These are phyloP conservation scores for Anoplolepis gracilipes DNA, from an alignment of 1,140 invertebrate genomes.

Conservation along the genomic window DNA sequence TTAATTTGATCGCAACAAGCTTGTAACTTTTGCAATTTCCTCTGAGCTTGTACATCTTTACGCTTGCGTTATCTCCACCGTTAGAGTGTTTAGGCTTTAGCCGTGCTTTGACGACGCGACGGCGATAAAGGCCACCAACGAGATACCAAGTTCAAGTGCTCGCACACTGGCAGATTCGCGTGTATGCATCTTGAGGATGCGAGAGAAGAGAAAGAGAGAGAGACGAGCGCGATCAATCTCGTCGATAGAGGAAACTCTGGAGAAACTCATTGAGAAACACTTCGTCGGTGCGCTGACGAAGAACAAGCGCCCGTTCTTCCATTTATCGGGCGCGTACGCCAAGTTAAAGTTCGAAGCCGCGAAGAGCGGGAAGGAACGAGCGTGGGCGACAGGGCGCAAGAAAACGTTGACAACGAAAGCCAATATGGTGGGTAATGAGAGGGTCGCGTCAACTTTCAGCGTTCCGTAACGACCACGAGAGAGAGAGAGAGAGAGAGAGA, in stretches of 20 bases:
- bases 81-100: slow-evolving; percentile 13
- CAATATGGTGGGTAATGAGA: slow-evolving; percentile 61
- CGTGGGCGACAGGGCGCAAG: slow-evolving; percentile 42
- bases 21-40: slow-evolving; percentile 7
- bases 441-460: slow-evolving; percentile 40
- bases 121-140: background rate
- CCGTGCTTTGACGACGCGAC: slow-evolving; percentile 8
- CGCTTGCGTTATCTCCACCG: background rate
- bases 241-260: slow-evolving; percentile 36
- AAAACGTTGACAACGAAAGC: slow-evolving; percentile 64
- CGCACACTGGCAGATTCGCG: slow-evolving; percentile 1
- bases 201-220: no score
- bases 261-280: slow-evolving; percentile 55
- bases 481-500: background rate
- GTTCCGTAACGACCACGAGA: slow-evolving; percentile 35
- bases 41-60: background rate
- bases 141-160: slow-evolving; percentile 50
- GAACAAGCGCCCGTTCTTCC: slow-evolving; percentile 45
- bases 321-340: slow-evolving; percentile 46
- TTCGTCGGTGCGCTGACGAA: slow-evolving; percentile 27
- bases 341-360: slow-evolving; percentile 39
- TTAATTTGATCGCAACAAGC: background rate
- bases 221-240: slow-evolving; percentile 52
- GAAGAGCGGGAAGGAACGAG: slow-evolving; percentile 23
- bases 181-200: slow-evolving; percentile 43